Evolutionary conservation across 2,113 vertebrate genomes (phyloP), one percentile per base, ranked within the genome.

Genomic region (Lamprotornis superbus): DNA sequence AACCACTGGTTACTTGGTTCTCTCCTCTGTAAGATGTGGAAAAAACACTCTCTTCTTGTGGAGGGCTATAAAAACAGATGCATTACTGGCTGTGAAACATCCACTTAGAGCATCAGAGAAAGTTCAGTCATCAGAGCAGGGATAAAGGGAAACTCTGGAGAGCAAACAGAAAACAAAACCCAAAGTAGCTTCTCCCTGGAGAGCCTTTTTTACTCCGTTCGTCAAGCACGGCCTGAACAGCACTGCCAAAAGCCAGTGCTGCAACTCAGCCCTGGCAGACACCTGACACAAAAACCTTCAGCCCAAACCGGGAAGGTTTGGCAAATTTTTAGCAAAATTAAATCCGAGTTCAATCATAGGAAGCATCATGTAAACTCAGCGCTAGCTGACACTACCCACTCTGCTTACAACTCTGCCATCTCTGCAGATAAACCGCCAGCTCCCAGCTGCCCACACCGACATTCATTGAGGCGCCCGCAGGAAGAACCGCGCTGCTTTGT

Each of bases 381-480:
- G 12, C 74, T 59, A 90, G 83, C 65, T 92, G 90, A 49, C 83
- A 75, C 95, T 64, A 76, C 93, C 93, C 93, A 90, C 90, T 86
- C 90, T 81, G 85, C 93, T 95, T 95, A 92, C 93, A 95, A 92
- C 73, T 63, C 64, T 83, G 87, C 87, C 71, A 88, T 31, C 59
- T 63, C 93, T 83, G 31, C 37, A 87, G 93, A 94, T 73, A 92
- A 95, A 93, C 74, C 35, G 1, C 42, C 94, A 93, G 83, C 89
- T 83, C 39, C 91, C 59, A 71, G 67, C 93, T 96, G 92, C 95
- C 94, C 89, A 89, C 96, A n/a, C 9, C 39, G 76, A 61, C 82
- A 74, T 78, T 87, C 93, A 97, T 87, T 95, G 90, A 96, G 95
- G 49, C 14, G 7, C 89, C 88, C 28, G 5, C 65, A 90, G 90